Base-by-base conservation (phyloP, 2,888 invertebrate genomes). In the Amphipoea lucens region DNA sequence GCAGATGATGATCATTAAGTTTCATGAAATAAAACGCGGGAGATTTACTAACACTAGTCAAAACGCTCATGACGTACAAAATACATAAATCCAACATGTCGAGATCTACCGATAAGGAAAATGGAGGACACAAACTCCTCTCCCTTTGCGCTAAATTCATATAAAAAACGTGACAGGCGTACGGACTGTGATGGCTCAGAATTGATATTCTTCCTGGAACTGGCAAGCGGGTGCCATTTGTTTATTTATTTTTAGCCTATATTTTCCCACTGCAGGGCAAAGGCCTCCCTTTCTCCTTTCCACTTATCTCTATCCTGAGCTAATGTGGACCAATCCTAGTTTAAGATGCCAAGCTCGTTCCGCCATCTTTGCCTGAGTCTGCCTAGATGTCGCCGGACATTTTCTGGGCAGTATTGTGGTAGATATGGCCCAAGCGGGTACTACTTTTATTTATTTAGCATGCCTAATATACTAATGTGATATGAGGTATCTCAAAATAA, bases 101-200 rank as follows among this genome's bases (percentile, higher is more conserved):
- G 87, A 92, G 92, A 94, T 92, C 88, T 87, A 81, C 90, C 84
- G 92, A 91, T 92, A 92, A 92, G 91, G 90, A 90, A 93, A 93
- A 93, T 90, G 88, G 90, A 87, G 85, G 90, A 87, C 87, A 85
- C 83, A 88, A 88, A 90, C 90, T 90, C 87, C 87, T 91, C 91
- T 91, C 89, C 89, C 91, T 92, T 89, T 88, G 90, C 89, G 81
- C 93, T 92, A 92, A 94, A 94, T 94, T 94, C 93, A 94, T 94
- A 94, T 90, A 93, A 94, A 93, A 93, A 92, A 94, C 94, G 94
- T 94, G 94, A 93, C 92, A 79, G 51, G 93, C 87, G 72, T 94
- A 85, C 91, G 75, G 89, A 91, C 85, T 86, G 84, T 84, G 81
- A 79, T 85, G 85, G 82, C 76, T 89, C 66, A 76, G 76, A 76